Conservation (phyloP, 2,888 invertebrate species). For the Leistus spinibarbis region DNA sequence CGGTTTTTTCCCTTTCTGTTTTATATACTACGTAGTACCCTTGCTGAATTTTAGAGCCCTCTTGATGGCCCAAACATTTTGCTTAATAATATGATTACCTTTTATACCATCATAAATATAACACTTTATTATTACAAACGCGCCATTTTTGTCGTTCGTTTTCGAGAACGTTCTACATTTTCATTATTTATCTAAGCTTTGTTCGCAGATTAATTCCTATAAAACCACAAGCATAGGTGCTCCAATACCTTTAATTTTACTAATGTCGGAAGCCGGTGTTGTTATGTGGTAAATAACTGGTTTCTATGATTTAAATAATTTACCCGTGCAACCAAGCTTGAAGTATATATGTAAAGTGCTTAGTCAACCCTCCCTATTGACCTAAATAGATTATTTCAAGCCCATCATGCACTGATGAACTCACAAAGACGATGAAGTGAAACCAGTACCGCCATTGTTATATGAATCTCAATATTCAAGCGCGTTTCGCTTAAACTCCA, state of each 20-base stretch:
- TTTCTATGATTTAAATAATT: neutral
- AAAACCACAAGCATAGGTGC: no score
- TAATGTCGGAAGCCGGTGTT: neutral
- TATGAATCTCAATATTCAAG: neutral
- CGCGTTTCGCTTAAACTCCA: neutral
- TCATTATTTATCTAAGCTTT: no score
- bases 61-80: neutral
- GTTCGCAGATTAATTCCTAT: no score
- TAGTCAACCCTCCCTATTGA: neutral
- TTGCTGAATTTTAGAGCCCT: neutral
- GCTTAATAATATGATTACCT: conserved; percentile 29
- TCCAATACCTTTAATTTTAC: no score
- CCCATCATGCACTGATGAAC: neutral
- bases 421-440: neutral
- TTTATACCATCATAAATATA: conserved; percentile 22
- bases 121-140: conserved; percentile 12
- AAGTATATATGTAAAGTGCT: neutral
- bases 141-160: neutral
- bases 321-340: neutral
- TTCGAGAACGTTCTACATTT: neutral
- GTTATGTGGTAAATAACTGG: neutral
- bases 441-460: neutral
- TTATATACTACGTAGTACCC: neutral
- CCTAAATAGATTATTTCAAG: neutral
- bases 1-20: neutral